Percentiles rank a stretch among this genome's conserved stretches.
Evolutionary conservation across 2,113 vertebrate genomes (phyloP).

Genomic region (Cephalopholis sonnerati): DNA sequence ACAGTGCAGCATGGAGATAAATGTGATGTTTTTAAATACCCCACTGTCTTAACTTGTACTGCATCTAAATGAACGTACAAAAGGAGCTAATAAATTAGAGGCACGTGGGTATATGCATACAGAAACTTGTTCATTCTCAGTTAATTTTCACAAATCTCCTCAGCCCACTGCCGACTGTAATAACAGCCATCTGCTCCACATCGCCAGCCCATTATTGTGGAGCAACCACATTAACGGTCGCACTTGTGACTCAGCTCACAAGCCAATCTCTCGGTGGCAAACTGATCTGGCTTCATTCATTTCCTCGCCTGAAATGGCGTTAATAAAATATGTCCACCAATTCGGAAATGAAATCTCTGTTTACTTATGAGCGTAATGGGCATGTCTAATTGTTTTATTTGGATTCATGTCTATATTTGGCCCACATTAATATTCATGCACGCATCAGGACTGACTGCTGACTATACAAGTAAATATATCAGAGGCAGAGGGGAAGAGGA

Average conservation of each 20-base stretch:
- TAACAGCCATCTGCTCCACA: slow-evolving; percentile 30
- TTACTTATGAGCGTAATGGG: slow-evolving; percentile 6
- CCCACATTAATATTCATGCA: slow-evolving; percentile 30
- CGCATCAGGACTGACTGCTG: not conserved
- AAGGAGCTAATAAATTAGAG: not conserved
- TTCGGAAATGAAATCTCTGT: slow-evolving; percentile 45
- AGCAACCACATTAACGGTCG: slow-evolving; percentile 14
- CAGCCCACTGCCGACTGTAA: not conserved
- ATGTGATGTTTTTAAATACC: not conserved
- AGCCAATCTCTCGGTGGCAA: not conserved
- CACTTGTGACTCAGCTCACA: slow-evolving; percentile 32
- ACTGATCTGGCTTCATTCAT: slow-evolving; percentile 34
- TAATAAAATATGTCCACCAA: slow-evolving; percentile 42
- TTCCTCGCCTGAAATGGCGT: slow-evolving; percentile 23
- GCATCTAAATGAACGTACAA: not conserved
- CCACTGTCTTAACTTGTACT: no score
- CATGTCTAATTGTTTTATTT: slow-evolving; percentile 30
- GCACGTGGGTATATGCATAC: not conserved
- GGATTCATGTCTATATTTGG: slow-evolving; percentile 42
- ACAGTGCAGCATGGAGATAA: not conserved
- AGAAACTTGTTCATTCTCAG: slow-evolving; percentile 1
- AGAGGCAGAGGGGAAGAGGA: not conserved
- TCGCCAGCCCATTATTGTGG: slow-evolving; percentile 8
- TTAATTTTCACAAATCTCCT: not conserved
- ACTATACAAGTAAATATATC: not conserved